Evolutionary conservation across 2,888 invertebrate species (phyloP).

Genomic region (Drosophila kambysellisi): DNA sequence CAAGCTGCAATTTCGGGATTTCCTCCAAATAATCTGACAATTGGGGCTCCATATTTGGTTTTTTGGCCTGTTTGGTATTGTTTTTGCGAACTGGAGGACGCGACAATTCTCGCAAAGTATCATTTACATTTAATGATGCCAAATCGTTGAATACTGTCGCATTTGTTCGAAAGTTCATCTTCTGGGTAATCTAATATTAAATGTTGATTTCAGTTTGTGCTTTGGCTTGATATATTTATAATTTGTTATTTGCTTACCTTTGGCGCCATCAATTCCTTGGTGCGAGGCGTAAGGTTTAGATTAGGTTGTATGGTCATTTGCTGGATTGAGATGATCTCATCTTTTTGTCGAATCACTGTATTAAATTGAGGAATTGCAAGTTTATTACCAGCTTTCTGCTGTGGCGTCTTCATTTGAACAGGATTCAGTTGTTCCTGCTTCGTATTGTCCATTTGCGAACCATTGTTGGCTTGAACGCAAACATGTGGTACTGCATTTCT

Average conservation of each 20-base stretch:
- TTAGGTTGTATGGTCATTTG: constrained; percentile 19
- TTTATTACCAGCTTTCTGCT: neutral
- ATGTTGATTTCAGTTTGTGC: neutral
- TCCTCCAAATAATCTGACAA: constrained; percentile 73
- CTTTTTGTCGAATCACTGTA: constrained; percentile 56
- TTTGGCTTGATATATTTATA: neutral
- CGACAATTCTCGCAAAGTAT: constrained; percentile 56
- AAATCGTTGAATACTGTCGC: constrained; percentile 73
- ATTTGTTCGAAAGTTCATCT: constrained; percentile 75
- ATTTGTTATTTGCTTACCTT: constrained; percentile 50
- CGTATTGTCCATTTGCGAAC: constrained; percentile 4
- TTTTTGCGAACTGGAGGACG: constrained; percentile 19
- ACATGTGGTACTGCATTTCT: constrained; percentile 11
- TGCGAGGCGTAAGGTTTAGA: constrained; percentile 60
- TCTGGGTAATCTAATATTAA: constrained; percentile 71
- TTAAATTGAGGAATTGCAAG: constrained; percentile 68
- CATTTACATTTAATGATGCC: constrained; percentile 79
- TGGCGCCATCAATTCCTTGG: constrained; percentile 68
- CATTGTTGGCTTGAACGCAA: constrained; percentile 35
- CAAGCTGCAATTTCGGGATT: constrained; percentile 52
- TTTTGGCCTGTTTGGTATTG: neutral
- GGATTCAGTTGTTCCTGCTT: too few species aligned
- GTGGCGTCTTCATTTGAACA: too few species aligned
- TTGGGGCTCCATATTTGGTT: constrained; percentile 52
- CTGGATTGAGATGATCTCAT: constrained; percentile 56